phyloP scores from a whole-genome alignment of 2,797 vertebrate species.

The Tokudaia muenninki region DNA sequence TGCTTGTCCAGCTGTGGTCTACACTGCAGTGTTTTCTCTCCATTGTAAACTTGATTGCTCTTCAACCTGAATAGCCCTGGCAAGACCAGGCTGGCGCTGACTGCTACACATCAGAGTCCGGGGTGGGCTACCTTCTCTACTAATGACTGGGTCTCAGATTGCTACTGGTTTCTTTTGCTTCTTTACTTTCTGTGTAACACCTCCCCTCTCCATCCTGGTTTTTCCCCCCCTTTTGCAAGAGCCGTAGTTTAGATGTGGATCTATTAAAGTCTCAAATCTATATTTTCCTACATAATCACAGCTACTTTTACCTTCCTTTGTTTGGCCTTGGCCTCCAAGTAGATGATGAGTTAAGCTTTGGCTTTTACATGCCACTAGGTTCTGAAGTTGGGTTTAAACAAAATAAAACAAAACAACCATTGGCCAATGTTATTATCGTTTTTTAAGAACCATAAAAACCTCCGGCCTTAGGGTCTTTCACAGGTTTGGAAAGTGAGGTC shows the following conservation, averaged over 20 bases:
- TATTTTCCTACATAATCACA: background rate
- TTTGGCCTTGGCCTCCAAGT: background rate
- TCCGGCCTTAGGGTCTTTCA: background rate
- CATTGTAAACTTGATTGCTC: background rate
- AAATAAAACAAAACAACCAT: background rate
- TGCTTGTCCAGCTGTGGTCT: background rate
- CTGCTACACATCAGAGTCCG: fast-evolving
- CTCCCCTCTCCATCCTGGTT: background rate
- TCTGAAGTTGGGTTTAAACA: background rate
- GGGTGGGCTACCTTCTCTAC: fast-evolving
- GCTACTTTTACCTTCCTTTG: background rate
- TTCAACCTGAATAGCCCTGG: background rate
- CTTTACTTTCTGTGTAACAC: background rate
- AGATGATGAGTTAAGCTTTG: background rate
- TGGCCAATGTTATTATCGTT: background rate
- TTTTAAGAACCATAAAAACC: background rate
- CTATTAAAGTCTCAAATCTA: background rate
- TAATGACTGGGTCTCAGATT: fast-evolving
- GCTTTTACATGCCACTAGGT: background rate
- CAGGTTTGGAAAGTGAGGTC: background rate
- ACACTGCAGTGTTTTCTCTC: background rate
- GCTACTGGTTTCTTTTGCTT: fast-evolving
- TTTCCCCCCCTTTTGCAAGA: background rate
- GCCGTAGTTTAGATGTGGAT: background rate
- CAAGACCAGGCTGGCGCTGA: background rate